These are phyloP conservation scores for Rhinogobius similis DNA, from an alignment of 2,113 vertebrate species.

Conservation along the genomic window DNA sequence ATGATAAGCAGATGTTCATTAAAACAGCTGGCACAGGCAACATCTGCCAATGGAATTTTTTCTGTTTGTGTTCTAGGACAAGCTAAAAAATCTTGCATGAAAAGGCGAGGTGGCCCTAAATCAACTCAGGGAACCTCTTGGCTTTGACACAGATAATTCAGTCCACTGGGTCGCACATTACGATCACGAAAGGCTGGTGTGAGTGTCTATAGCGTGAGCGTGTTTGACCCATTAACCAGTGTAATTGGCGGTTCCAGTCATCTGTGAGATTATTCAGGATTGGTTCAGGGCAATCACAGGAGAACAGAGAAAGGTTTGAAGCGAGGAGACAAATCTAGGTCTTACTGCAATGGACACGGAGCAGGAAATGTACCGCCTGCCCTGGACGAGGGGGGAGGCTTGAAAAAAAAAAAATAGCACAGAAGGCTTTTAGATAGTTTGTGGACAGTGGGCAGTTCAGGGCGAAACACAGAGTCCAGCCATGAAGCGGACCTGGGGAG, in stretches of 20 bases:
- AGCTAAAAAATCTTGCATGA: constrained; percentile 12
- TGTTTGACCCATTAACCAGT: constrained; percentile 38
- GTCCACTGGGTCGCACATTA: neutral
- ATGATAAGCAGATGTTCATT: constrained; percentile 23
- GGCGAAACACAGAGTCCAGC: constrained; percentile 47
- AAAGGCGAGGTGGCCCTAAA: constrained; percentile 6
- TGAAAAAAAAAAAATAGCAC: constrained; percentile 36
- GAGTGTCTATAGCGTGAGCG: constrained; percentile 16
- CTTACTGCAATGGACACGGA: constrained; percentile 29
- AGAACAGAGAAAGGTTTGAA: constrained; percentile 55
- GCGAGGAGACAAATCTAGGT: constrained; percentile 29
- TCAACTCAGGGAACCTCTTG: constrained; percentile 4
- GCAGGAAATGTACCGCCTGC: constrained; percentile 35
- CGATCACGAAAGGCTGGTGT: constrained; percentile 7
- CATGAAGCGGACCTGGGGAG: constrained; percentile 45
- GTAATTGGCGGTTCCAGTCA: constrained; percentile 44
- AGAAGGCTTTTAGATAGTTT: constrained; percentile 47
- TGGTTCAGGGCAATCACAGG: constrained; percentile 31
- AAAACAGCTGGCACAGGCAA: constrained; percentile 17
- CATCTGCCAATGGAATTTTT: constrained; percentile 21
- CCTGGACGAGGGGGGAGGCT: constrained; percentile 33
- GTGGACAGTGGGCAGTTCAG: constrained; percentile 49
- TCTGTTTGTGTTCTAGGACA: constrained; percentile 19
- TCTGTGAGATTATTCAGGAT: constrained; percentile 33
- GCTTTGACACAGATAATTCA: neutral